phyloP scores from a whole-genome alignment of 53 echinoderm and acorn worm genomes.

The Holothuria leucospilota region DNA sequence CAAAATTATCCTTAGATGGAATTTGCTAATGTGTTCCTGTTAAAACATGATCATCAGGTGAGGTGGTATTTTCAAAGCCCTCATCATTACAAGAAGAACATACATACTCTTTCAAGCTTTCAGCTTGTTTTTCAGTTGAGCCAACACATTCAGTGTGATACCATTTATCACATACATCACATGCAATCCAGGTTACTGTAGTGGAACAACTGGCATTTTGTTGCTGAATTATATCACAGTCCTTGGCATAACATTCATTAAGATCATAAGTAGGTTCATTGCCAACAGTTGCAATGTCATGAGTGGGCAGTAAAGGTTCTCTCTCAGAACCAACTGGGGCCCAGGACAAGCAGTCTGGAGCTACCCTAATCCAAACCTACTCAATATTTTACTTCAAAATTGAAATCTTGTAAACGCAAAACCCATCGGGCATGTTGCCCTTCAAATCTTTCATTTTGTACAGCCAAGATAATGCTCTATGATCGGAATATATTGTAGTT shows the following conservation, averaged over 20 bases:
- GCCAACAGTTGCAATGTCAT: background rate
- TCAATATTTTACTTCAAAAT: slow-evolving; percentile 55
- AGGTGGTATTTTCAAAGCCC: background rate
- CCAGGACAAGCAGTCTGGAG: slow-evolving; percentile 50
- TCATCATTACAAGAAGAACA: slow-evolving; percentile 17
- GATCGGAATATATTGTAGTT: slow-evolving; percentile 17
- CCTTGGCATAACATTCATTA: slow-evolving; percentile 15
- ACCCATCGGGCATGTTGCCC: slow-evolving; percentile 64
- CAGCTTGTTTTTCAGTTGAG: slow-evolving; percentile 26
- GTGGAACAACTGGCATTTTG: background rate
- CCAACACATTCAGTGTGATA: slow-evolving; percentile 54
- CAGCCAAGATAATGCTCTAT: slow-evolving; percentile 41
- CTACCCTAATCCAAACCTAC: slow-evolving; percentile 46
- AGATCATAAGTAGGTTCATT: slow-evolving; percentile 31
- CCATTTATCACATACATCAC: slow-evolving; percentile 62
- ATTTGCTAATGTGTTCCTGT: background rate
- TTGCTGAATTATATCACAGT: slow-evolving; percentile 13
- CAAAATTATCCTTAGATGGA: slow-evolving; percentile 28
- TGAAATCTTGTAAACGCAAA: slow-evolving; percentile 59
- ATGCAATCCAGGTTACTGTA: slow-evolving; percentile 52
- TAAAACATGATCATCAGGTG: slow-evolving; percentile 26
- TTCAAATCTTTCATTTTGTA: slow-evolving; percentile 18
- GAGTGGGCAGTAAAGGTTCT: background rate
- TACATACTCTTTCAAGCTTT: background rate
- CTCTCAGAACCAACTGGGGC: background rate